phyloP scores from a whole-genome alignment of 2,113 vertebrate genomes.

The Lepus europaeus region DNA sequence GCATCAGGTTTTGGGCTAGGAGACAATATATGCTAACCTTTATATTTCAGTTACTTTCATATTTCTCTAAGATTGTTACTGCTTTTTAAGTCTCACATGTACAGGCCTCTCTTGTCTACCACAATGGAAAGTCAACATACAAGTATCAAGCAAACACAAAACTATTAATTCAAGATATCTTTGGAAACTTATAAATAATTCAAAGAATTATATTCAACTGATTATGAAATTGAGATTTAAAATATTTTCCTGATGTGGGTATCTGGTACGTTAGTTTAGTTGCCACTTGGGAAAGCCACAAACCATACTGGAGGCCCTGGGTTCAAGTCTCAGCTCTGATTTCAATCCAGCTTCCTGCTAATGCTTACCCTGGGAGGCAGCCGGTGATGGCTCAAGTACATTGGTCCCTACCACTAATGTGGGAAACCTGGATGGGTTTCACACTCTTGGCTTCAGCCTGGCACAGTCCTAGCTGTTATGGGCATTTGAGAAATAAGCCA shows the following conservation, averaged over 20 bases:
- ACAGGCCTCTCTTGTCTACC: neutral
- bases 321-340: too few relatives aligned
- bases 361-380: too few relatives aligned
- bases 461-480: too few relatives aligned
- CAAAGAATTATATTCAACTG: conserved; percentile 2
- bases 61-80: neutral
- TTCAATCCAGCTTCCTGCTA: too few relatives aligned
- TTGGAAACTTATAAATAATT: conserved; percentile 33
- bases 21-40: neutral
- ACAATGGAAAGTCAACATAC: neutral
- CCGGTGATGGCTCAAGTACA: too few relatives aligned
- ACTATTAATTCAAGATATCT: neutral
- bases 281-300: too few relatives aligned
- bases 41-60: conserved; percentile 19
- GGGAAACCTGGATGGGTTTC: too few relatives aligned
- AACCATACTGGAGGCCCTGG: too few relatives aligned
- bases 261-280: too few relatives aligned
- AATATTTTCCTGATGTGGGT: neutral
- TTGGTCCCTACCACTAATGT: too few relatives aligned
- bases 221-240: conserved; percentile 31
- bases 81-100: neutral
- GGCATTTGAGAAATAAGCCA: too few relatives aligned
- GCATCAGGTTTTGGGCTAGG: neutral
- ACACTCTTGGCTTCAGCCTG: too few relatives aligned
- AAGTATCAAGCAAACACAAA: neutral